Evolutionary conservation across 2,888 invertebrate genomes (phyloP).

Genomic region (Apocheima hispidaria): DNA sequence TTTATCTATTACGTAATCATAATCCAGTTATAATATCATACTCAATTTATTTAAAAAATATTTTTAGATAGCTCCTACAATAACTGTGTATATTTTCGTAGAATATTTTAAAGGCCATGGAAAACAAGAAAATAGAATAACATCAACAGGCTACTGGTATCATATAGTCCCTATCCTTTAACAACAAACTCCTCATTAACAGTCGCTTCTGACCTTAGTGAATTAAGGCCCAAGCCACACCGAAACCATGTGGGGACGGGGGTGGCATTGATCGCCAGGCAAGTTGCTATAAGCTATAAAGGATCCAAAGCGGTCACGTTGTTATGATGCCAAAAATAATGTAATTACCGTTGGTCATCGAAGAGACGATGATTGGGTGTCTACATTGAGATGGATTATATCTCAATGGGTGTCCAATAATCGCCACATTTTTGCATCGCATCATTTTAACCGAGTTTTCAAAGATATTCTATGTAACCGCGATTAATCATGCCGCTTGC

Average conservation of each 20-base stretch:
- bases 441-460: too few species aligned
- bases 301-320: too few species aligned
- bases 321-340: too few species aligned
- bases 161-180: conserved; percentile 15
- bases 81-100: background rate
- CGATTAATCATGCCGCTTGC: too few species aligned
- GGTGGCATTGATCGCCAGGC: background rate
- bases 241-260: background rate
- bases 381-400: too few species aligned
- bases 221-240: conserved; percentile 3
- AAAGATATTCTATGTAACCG: too few species aligned
- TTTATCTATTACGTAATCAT: too few species aligned
- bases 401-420: too few species aligned
- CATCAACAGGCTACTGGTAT: conserved; percentile 3
- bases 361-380: background rate
- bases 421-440: too few species aligned
- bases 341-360: too few species aligned
- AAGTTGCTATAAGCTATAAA: background rate
- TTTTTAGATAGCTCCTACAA: background rate
- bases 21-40: too few species aligned
- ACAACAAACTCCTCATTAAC: conserved; percentile 19
- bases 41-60: too few species aligned
- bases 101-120: conserved; percentile 3
- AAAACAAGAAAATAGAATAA: conserved; percentile 17
- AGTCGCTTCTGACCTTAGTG: conserved; percentile 11